phyloP scores from a whole-genome alignment of 2,797 vertebrate species.

The Malurus splendens region DNA sequence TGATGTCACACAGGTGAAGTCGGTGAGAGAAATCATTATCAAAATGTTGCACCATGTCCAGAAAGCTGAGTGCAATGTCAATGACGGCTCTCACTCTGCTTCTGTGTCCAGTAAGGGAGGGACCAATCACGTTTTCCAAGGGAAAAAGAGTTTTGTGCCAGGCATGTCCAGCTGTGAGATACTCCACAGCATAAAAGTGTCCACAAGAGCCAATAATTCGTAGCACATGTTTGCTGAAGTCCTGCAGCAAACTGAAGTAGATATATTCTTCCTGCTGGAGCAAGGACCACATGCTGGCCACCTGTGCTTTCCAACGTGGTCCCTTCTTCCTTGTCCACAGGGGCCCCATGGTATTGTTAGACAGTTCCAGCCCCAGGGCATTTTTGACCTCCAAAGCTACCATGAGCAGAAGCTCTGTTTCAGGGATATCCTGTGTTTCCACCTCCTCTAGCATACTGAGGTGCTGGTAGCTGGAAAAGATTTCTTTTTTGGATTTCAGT shows the following conservation, averaged over 20 bases:
- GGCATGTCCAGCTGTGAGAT: constrained; percentile 86
- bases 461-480: constrained; percentile 86
- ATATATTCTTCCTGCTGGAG: constrained; percentile 94
- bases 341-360: constrained; percentile 69
- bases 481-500: constrained; percentile 91
- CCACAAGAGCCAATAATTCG: constrained; percentile 91
- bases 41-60: constrained; percentile 93
- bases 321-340: constrained; percentile 76
- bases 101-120: constrained; percentile 17
- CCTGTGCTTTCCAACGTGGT: constrained; percentile 77
- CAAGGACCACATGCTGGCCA: constrained; percentile 91
- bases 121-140: constrained; percentile 66
- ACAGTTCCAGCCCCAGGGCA: constrained; percentile 80
- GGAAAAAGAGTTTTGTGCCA: constrained; percentile 90
- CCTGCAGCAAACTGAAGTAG: constrained; percentile 88
- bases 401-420: constrained; percentile 85
- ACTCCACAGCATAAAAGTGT: constrained; percentile 94
- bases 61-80: constrained; percentile 89
- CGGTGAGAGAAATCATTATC: constrained; percentile 89
- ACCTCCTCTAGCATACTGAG: constrained; percentile 79
- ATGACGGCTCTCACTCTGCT: constrained; percentile 71
- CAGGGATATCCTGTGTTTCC: constrained; percentile 72
- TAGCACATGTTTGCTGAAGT: constrained; percentile 85
- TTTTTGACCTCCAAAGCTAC: constrained; percentile 88
- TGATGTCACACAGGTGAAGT: constrained; percentile 94